Evolutionary conservation across 2,888 invertebrate species (phyloP).

Genomic region (Nyleta sp.): DNA sequence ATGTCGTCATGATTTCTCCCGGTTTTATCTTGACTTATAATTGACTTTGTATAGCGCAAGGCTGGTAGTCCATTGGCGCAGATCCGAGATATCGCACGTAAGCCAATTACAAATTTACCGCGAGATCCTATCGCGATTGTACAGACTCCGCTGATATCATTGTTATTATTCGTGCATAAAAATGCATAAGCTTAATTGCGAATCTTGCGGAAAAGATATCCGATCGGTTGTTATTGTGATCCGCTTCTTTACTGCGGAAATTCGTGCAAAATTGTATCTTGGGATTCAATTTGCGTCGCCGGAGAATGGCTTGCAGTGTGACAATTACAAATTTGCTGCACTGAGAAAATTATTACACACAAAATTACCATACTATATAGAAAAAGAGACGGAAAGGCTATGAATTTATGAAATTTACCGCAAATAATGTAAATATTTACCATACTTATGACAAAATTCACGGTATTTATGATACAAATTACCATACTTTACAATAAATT

Average conservation of each 20-base stretch:
- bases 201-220: constrained; percentile 22
- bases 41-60: constrained; percentile 53
- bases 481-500: no score
- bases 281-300: no score
- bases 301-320: no score
- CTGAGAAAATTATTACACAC: no score
- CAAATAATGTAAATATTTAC: no score
- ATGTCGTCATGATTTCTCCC: constrained; percentile 41
- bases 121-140: constrained; percentile 42
- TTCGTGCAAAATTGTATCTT: no score
- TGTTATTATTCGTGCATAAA: constrained; percentile 49
- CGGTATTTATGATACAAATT: no score
- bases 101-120: constrained; percentile 65
- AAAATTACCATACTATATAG: no score
- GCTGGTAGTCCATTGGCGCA: constrained; percentile 41
- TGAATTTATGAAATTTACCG: no score
- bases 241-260: constrained; percentile 12
- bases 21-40: constrained; percentile 45
- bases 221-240: constrained; percentile 20
- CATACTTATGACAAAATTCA: no score
- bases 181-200: constrained; percentile 35
- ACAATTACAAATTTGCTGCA: no score
- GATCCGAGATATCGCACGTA: constrained; percentile 64
- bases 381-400: no score
- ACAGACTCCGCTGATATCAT: constrained; percentile 39